phyloP scores from a whole-genome alignment of 1,140 invertebrate species.

The Oedothorax gibbosus region DNA sequence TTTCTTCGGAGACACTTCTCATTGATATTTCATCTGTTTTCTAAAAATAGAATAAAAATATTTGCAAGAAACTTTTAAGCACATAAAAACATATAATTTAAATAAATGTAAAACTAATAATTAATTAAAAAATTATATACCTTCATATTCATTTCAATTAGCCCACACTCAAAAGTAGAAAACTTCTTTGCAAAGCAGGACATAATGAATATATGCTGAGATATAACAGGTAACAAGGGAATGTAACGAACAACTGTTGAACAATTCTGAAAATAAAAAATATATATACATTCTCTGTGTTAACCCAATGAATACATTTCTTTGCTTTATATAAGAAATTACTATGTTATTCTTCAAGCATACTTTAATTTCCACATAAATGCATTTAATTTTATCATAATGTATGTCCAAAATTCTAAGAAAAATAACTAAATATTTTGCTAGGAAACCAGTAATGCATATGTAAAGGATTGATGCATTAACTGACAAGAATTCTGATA shows the following conservation, averaged over 20 bases:
- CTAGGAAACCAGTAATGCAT: no score
- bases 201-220: slow-evolving; percentile 75
- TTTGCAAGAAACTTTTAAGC: neutral
- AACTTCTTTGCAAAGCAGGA: slow-evolving; percentile 75
- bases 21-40: slow-evolving; percentile 30
- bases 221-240: slow-evolving; percentile 75
- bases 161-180: slow-evolving; percentile 70
- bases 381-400: no score
- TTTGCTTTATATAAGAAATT: no score
- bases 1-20: slow-evolving; percentile 11
- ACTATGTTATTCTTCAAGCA: no score
- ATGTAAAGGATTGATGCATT: no score
- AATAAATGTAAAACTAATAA: neutral
- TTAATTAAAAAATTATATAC: slow-evolving; percentile 7
- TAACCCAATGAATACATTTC: no score
- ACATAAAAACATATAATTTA: neutral
- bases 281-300: neutral
- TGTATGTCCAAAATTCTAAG: no score
- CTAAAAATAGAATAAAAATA: slow-evolving; percentile 9
- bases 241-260: slow-evolving; percentile 75
- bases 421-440: no score
- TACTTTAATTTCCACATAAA: no score
- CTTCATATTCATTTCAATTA: slow-evolving; percentile 40
- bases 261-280: slow-evolving; percentile 67
- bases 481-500: no score